These are phyloP conservation scores for Archips crataeganus DNA, from an alignment of 2,888 invertebrate species.

Conservation along the genomic window DNA sequence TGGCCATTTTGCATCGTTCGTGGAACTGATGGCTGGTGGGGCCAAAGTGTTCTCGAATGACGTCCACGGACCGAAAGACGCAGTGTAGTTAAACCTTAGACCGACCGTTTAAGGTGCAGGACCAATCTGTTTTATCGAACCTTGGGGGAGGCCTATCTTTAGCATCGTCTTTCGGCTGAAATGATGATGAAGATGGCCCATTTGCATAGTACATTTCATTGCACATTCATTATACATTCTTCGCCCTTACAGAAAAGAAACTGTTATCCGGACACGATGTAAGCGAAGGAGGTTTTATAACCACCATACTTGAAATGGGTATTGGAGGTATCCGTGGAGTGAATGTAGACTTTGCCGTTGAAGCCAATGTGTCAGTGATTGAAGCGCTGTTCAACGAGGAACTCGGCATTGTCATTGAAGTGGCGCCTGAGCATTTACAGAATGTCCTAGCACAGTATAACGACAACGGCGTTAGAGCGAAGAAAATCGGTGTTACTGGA, in stretches of 20 bases:
- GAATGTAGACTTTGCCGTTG: conserved; percentile 85
- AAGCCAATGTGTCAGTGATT: conserved; percentile 81
- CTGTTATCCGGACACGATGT: conserved; percentile 96
- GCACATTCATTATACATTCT: not conserved
- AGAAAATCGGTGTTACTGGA: conserved; percentile 88
- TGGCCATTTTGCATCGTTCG: no score
- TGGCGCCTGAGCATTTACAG: conserved; percentile 82
- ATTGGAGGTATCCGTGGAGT: conserved; percentile 96
- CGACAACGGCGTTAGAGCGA: conserved; percentile 86
- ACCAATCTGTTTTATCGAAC: no score
- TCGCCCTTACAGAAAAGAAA: conserved; percentile 84
- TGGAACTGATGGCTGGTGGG: no score
- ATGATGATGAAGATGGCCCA: no score
- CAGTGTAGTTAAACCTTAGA: no score
- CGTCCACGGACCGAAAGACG: no score
- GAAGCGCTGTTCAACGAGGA: conserved; percentile 94
- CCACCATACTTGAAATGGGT: conserved; percentile 97
- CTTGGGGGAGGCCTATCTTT: no score
- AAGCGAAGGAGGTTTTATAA: conserved; percentile 98
- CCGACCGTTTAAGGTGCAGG: not conserved
- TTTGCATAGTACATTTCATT: not conserved
- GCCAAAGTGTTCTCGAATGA: no score
- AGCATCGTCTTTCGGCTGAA: no score
- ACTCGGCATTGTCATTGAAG: conserved; percentile 94
- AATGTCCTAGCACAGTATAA: conserved; percentile 88